Evolutionary conservation across 2,888 invertebrate genomes (phyloP).

Genomic region (Ophion costatus): DNA sequence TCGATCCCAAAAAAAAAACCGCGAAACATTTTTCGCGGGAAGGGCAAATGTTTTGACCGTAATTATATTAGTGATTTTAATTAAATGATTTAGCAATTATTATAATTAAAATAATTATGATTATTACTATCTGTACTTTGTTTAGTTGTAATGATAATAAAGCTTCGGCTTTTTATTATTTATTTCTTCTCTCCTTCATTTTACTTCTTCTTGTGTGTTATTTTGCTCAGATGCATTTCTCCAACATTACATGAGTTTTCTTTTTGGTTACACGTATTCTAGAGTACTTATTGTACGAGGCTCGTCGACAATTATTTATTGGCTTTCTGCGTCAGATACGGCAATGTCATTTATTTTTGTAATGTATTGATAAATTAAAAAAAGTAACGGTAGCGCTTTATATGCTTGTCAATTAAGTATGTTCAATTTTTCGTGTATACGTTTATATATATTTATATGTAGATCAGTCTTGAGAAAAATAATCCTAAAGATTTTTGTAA

Average conservation of each 20-base stretch:
- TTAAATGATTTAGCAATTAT: background rate
- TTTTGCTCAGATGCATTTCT: background rate
- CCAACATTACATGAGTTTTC: slow-evolving; percentile 3
- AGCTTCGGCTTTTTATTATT: background rate
- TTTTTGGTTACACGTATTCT: slow-evolving; percentile 20
- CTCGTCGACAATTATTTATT: slow-evolving; percentile 9
- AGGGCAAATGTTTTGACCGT: slow-evolving; percentile 15
- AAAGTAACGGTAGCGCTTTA: background rate
- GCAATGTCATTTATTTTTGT: background rate
- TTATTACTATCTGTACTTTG: slow-evolving; percentile 3
- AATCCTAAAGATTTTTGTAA: slow-evolving; percentile 10
- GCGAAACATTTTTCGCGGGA: background rate
- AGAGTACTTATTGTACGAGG: slow-evolving; percentile 1
- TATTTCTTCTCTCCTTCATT: background rate
- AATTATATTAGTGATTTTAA: slow-evolving; percentile 12
- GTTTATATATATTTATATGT: slow-evolving; percentile 11
- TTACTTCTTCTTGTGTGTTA: background rate
- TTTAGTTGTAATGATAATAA: background rate
- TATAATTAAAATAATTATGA: slow-evolving; percentile 24
- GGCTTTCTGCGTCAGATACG: background rate
- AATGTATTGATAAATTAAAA: background rate
- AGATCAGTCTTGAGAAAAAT: slow-evolving; percentile 57
- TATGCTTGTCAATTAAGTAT: background rate
- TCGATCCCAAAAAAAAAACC: background rate
- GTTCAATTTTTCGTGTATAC: background rate